Conservation (phyloP, 2,888 invertebrate species). For the Caenorhabditis sp. region DNA sequence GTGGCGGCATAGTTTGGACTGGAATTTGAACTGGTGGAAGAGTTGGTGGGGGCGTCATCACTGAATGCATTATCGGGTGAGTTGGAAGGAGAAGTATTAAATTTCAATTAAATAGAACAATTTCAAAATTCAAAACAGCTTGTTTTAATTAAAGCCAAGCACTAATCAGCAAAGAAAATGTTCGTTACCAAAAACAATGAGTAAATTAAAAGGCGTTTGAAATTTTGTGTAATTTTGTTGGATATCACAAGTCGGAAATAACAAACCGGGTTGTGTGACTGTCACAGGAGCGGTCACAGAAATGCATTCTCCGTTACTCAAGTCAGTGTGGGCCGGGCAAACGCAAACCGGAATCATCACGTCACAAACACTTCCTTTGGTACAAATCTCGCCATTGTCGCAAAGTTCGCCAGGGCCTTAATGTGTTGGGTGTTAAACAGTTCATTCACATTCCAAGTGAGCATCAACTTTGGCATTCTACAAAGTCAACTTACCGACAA, state of each 20-base stretch:
- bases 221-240: neutral
- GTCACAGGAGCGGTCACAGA: constrained; percentile 53
- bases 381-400: constrained; percentile 78
- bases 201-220: too few relatives aligned
- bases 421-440: constrained; percentile 16
- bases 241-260: neutral
- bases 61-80: constrained; percentile 8
- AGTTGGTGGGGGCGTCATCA: constrained; percentile 60
- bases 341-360: constrained; percentile 80
- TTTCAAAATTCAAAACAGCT: too few relatives aligned
- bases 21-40: constrained; percentile 56
- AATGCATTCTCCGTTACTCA: constrained; percentile 76
- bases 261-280: constrained; percentile 60
- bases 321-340: constrained; percentile 79
- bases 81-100: neutral
- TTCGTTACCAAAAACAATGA: too few relatives aligned
- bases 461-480: neutral
- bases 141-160: constrained; percentile 2
- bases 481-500: constrained; percentile 51
- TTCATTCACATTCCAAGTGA: constrained; percentile 28
- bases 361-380: constrained; percentile 79
- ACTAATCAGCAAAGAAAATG: constrained; percentile 2
- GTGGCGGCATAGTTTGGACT: constrained; percentile 52
- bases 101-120: neutral
- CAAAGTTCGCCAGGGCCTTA: constrained; percentile 79